These are phyloP conservation scores for Mesorhabditis spiculigera DNA, from an alignment of 2,888 invertebrate species.

Conservation along the genomic window DNA sequence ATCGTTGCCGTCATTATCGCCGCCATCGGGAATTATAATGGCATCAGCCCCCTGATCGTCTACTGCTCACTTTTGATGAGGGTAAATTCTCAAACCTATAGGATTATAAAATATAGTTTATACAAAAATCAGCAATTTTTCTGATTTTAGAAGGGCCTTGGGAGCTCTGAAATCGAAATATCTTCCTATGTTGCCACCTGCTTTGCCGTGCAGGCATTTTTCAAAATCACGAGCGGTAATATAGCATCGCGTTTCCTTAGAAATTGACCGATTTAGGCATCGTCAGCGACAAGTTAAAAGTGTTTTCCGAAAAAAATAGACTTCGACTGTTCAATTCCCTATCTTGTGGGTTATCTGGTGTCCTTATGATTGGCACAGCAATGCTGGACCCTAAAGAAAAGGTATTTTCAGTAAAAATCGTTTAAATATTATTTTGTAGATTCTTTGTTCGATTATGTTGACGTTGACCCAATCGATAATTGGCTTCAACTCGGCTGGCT, in stretches of 20 bases:
- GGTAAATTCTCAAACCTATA: neutral
- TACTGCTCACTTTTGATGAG: conserved; percentile 20
- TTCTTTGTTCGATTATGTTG: conserved; percentile 4
- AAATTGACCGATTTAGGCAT: conserved; percentile 1
- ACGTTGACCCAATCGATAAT: neutral
- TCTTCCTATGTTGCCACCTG: conserved; percentile 20
- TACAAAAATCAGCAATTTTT: neutral
- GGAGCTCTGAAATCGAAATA: conserved; percentile 19
- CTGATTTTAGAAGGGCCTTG: conserved; percentile 15
- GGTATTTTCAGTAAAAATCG: neutral
- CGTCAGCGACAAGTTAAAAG: conserved; percentile 13
- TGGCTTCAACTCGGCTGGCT: neutral
- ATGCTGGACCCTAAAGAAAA: conserved; percentile 18
- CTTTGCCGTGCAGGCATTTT: conserved; percentile 18
- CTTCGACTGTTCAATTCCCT: conserved; percentile 28
- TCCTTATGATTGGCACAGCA: conserved; percentile 20
- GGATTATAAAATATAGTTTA: neutral
- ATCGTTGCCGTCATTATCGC: conserved; percentile 22
- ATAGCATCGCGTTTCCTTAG: neutral
- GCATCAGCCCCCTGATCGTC: conserved; percentile 24
- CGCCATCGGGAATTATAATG: conserved; percentile 25
- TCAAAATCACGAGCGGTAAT: conserved; percentile 25
- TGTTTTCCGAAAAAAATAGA: conserved; percentile 13
- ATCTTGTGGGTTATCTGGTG: conserved; percentile 23
- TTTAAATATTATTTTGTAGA: neutral